A percentile compares a stretch with the other conserved stretches of the same genome.
Conservation (phyloP, 2,888 invertebrate species). For the Endotricha flammealis region DNA sequence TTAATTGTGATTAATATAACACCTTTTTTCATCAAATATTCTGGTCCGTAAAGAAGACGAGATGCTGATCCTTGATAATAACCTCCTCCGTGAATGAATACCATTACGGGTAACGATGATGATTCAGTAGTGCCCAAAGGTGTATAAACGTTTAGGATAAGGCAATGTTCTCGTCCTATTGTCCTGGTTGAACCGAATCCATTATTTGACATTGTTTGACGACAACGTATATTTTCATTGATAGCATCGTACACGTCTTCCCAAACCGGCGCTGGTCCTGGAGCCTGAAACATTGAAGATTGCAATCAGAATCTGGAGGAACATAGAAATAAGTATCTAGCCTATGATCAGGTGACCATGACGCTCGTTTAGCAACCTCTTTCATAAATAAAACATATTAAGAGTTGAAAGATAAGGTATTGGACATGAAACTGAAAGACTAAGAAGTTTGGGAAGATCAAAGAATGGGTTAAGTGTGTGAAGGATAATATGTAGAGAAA, state of each 20-base stretch:
- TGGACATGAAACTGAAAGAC: too few relatives aligned
- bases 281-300: conserved; percentile 31
- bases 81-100: conserved; percentile 62
- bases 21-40: conserved; percentile 46
- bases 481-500: too few relatives aligned
- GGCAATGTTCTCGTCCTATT: conserved; percentile 46
- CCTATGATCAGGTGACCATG: too few relatives aligned
- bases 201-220: conserved; percentile 31
- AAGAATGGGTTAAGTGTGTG: too few relatives aligned
- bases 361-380: too few relatives aligned
- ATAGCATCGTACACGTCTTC: conserved; percentile 33
- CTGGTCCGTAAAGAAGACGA: conserved; percentile 46
- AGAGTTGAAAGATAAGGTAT: too few relatives aligned
- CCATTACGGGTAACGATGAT: conserved; percentile 54
- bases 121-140: conserved; percentile 30
- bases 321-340: too few relatives aligned
- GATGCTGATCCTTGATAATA: conserved; percentile 49
- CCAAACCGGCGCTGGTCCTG: conserved; percentile 34
- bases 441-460: too few relatives aligned
- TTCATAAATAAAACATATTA: too few relatives aligned
- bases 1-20: conserved; percentile 56
- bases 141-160: conserved; percentile 51
- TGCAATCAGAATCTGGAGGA: too few relatives aligned
- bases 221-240: conserved; percentile 35
- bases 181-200: conserved; percentile 19